Evolutionary conservation across 2,888 invertebrate species (phyloP), one percentile per base, ranked within the genome.

Genomic region (Carterocephalus palaemon): DNA sequence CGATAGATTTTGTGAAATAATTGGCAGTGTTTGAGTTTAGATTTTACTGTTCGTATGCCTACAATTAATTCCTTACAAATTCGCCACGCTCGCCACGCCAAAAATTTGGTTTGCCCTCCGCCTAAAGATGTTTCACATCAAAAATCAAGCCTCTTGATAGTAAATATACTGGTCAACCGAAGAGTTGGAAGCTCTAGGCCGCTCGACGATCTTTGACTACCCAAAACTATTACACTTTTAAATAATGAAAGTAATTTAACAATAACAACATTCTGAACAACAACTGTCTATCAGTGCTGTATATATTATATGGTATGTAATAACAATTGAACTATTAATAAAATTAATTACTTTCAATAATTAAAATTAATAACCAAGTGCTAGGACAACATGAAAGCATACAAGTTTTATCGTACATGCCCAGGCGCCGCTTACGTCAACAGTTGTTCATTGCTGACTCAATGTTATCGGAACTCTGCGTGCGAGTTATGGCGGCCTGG

Each of bases 341-440:
- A 46, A 42, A 45, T 24, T 37, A 24, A 48, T 38, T n/a, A n/a
- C n/a, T 42, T 26, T 39, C 47, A 42, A 49, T 51, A 41, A 51
- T 53, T 48, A 48, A 49, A 59, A 63, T 64, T 24, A 64, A 67
- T 67, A 60, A 55, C 55, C 47, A 36, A 13, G 50, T 64, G 71
- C 70, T 62, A 70, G 67, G 63, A 37, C 48, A 48, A 46, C 55
- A 75, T 74, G 67, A 74, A 59, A 23, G 51, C 55, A 52, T 55
- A 54, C 40, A 42, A 50, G 54, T 54, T 53, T 54, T 36, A 51
- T 47, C 47, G 33, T 24, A 53, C 56, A 60, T 72, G 70, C 73
- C 75, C 75, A 60, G 73, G 70, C 73, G 75, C 75, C 75, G 62
- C 62, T 58, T 45, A 51, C 64, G 58, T 67, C 66, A 62, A 52